phyloP scores from a whole-genome alignment of 2,797 vertebrate species.

The Syndactyla subalaris region DNA sequence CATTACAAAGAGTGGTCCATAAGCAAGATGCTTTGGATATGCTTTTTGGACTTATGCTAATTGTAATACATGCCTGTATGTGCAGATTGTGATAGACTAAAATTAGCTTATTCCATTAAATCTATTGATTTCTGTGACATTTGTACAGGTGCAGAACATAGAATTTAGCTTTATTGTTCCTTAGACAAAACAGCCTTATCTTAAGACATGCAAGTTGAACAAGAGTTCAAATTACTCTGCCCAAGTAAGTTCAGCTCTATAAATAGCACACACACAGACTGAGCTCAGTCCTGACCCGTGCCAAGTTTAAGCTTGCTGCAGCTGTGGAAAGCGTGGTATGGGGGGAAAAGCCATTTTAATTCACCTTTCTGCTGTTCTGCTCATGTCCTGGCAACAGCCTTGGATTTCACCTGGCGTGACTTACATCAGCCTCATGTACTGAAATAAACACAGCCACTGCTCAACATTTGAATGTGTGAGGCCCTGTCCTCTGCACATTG shows the following conservation, averaged over 20 bases:
- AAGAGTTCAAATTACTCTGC: not conserved
- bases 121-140: not conserved
- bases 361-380: conserved; percentile 13
- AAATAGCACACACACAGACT: not conserved
- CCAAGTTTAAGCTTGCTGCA: not conserved
- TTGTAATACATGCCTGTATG: not conserved
- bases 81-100: not conserved
- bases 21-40: not conserved
- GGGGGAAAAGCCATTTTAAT: not conserved
- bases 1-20: not conserved
- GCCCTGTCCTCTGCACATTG: not conserved
- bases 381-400: not conserved
- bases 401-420: not conserved
- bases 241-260: not conserved
- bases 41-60: not conserved
- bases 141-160: not conserved
- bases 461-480: not conserved
- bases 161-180: not conserved
- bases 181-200: not conserved
- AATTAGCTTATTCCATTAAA: not conserved
- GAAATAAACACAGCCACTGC: not conserved
- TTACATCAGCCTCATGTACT: not conserved
- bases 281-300: not conserved
- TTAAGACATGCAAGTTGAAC: not conserved
- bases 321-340: not conserved